A percentile compares a stretch with the other conserved stretches of the same genome.
Conservation (phyloP, 2,113 vertebrate species). For the Ellobius talpinus region DNA sequence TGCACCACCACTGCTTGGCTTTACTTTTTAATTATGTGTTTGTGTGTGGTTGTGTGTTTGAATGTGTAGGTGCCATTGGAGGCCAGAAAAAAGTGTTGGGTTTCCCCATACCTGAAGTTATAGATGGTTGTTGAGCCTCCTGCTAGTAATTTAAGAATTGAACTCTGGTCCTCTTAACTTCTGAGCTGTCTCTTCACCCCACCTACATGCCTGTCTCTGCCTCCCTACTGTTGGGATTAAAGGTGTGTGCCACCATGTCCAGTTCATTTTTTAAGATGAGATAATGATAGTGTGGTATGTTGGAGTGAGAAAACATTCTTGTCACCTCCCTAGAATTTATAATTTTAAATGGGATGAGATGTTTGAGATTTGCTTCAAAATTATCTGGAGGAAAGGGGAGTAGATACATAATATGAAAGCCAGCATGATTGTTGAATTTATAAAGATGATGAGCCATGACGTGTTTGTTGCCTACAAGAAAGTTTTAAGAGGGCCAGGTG, state of each 20-base stretch:
- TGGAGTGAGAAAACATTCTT: neutral
- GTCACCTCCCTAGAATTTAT: neutral
- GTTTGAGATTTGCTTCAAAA: conserved; percentile 45
- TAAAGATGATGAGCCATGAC: neutral
- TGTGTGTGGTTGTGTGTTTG: neutral
- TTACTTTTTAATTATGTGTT: neutral
- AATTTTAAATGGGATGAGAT: neutral
- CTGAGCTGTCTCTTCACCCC: neutral
- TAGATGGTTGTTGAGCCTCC: neutral
- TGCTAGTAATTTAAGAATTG: neutral
- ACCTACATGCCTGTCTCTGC: neutral
- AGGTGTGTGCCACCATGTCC: neutral
- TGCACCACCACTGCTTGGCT: no score
- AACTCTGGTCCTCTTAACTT: neutral
- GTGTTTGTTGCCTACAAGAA: neutral
- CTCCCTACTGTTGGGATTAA: neutral
- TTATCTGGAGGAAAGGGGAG: neutral
- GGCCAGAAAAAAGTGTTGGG: neutral
- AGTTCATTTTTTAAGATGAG: neutral
- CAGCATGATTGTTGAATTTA: conserved; percentile 26
- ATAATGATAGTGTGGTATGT: neutral
- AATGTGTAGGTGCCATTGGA: neutral
- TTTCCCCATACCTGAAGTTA: neutral
- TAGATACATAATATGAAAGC: neutral
- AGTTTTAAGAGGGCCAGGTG: neutral